Percentiles rank a stretch among this genome's conserved stretches.
Evolutionary conservation across 2,797 vertebrate species (phyloP).

Genomic region (Melopsittacus undulatus): DNA sequence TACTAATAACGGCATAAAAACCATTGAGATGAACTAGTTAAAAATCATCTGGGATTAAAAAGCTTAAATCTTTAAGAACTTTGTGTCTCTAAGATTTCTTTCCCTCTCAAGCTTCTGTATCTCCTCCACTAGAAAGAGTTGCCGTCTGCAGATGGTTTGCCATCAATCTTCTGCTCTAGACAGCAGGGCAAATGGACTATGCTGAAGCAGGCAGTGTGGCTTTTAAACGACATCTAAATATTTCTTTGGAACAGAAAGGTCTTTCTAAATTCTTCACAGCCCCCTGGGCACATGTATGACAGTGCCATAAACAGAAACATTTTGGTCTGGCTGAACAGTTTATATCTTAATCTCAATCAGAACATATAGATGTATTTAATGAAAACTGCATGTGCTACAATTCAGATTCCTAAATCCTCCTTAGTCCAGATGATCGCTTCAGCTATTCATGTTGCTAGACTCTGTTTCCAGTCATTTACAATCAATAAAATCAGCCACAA

Average conservation of each 20-base stretch:
- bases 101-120: background rate
- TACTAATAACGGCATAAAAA: background rate
- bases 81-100: background rate
- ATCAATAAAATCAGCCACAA: background rate
- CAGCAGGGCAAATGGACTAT: background rate
- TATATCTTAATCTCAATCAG: background rate
- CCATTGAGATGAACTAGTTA: background rate
- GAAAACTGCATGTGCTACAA: background rate
- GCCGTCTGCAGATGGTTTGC: background rate
- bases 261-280: background rate
- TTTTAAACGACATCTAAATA: background rate
- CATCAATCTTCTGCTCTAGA: background rate
- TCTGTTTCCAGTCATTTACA: background rate
- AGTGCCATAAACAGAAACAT: background rate
- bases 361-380: background rate
- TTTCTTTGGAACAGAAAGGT: background rate
- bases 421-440: background rate
- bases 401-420: background rate
- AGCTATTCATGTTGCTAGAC: background rate
- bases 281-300: background rate
- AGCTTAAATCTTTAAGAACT: background rate
- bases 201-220: background rate
- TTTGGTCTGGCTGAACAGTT: background rate
- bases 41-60: background rate
- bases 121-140: background rate